These are phyloP conservation scores for Dromiciops gliroides DNA, from an alignment of 2,113 vertebrate genomes.

Conservation along the genomic window DNA sequence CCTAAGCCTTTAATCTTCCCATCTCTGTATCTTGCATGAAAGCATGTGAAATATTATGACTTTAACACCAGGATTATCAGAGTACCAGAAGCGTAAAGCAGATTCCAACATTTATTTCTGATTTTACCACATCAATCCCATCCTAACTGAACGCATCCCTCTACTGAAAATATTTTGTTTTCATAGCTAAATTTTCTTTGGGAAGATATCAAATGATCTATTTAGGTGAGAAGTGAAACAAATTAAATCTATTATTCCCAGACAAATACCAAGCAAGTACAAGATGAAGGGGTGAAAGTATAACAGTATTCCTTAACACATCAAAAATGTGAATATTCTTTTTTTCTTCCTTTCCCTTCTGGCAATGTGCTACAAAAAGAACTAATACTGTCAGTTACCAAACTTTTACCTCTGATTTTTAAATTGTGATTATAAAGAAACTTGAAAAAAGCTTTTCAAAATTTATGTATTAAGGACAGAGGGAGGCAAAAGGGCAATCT, in stretches of 20 bases:
- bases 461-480: slow-evolving; percentile 54
- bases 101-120: not conserved
- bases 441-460: slow-evolving; percentile 57
- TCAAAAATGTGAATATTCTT: slow-evolving; percentile 10
- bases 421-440: slow-evolving; percentile 51
- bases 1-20: not conserved
- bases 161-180: not conserved
- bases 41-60: not conserved
- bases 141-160: not conserved
- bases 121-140: not conserved
- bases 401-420: slow-evolving; percentile 49
- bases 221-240: not conserved
- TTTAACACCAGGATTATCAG: not conserved
- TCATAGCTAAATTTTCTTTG: not conserved
- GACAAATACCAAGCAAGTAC: not conserved
- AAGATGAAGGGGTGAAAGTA: not conserved
- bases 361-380: not conserved
- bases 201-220: not conserved
- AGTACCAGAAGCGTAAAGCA: not conserved
- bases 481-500: slow-evolving; percentile 46
- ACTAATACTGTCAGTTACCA: not conserved
- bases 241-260: not conserved
- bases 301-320: slow-evolving; percentile 22
- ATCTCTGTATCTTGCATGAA: not conserved
- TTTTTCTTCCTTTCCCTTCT: slow-evolving; percentile 17